Evolutionary conservation across 2,888 invertebrate species (phyloP), one percentile per base, ranked within the genome.

Genomic region (Lydus trimaculatus): DNA sequence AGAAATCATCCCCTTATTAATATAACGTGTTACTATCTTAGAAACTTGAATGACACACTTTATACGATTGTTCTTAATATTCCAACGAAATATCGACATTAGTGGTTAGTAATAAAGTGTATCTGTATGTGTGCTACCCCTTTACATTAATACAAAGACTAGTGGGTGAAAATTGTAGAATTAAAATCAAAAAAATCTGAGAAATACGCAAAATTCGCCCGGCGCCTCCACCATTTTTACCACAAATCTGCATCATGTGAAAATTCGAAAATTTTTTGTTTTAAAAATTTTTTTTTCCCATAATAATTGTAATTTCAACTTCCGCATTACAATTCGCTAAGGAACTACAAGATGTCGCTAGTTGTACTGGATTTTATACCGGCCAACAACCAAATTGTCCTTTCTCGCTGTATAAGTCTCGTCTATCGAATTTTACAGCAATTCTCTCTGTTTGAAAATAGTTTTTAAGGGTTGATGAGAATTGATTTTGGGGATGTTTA

Each of bases 51-150:
- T 66, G 74, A 70, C 75, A 69, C 70, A 69, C 71, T 73, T 74
- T 73, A 70, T 71, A 72, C 75, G 76, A 76, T 78, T 75, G 76
- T 75, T 75, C 77, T 75, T 76, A 76, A 78, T 77, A 77, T 78
- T 77, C 76, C 67, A 64, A 69, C 70, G 73, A 70, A 77, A 76
- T 77, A 76, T 77, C 76, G 73, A 73, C 73, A 71, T 73, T 74
- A 70, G 74, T 65, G 74, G 75, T 70, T 63, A 64, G 64, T 66
- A 64, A 70, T 71, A 64, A 64, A 11, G 2, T n/a, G 7, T 17
- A 43, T 43, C 7, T 43, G 7, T 5, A 17, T 43, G 13, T 74
- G 73, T 74, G 74, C 74, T 72, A 66, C 39, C 72, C 70, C 66
- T 75, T 74, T 74, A 15, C 11, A 36, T 15, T 4, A 36, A 0